phyloP scores from a whole-genome alignment of 1,140 invertebrate genomes.

The Lepidurus packardi region DNA sequence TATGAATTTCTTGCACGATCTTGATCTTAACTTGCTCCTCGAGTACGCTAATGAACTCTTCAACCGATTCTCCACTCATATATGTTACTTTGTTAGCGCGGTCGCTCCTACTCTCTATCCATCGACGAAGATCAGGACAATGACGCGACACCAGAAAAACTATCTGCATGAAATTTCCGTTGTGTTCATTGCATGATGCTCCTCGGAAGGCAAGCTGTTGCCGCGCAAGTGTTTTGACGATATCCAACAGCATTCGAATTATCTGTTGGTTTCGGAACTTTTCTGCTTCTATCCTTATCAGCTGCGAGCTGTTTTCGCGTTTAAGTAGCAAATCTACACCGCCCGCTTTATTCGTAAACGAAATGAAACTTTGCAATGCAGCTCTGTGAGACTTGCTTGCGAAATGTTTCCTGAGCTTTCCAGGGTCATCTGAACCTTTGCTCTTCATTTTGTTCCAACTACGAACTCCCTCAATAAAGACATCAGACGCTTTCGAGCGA shows the following conservation, averaged over 20 bases:
- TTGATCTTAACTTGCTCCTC: neutral
- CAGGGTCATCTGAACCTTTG: conserved; percentile 15
- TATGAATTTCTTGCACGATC: conserved; percentile 22
- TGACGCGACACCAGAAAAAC: neutral
- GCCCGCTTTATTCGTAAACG: neutral
- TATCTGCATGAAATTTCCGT: neutral
- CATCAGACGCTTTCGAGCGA: conserved; percentile 3
- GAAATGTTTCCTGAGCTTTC: conserved; percentile 22
- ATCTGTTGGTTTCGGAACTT: neutral
- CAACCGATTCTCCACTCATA: neutral
- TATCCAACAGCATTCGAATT: conserved; percentile 27
- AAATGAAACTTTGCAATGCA: conserved; percentile 3
- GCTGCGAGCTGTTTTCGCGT: neutral
- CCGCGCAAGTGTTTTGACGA: conserved; percentile 11
- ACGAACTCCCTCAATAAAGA: conserved; percentile 4
- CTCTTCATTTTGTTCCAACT: conserved; percentile 15
- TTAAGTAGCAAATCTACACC: neutral
- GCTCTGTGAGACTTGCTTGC: neutral
- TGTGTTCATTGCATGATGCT: neutral
- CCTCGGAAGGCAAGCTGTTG: conserved; percentile 10
- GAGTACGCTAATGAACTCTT: conserved; percentile 23
- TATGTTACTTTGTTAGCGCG: neutral
- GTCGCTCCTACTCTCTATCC: conserved; percentile 5
- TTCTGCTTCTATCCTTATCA: neutral
- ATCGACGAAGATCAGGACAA: neutral